phyloP scores from a whole-genome alignment of 2,113 vertebrate species.

The Tragelaphus scriptus region DNA sequence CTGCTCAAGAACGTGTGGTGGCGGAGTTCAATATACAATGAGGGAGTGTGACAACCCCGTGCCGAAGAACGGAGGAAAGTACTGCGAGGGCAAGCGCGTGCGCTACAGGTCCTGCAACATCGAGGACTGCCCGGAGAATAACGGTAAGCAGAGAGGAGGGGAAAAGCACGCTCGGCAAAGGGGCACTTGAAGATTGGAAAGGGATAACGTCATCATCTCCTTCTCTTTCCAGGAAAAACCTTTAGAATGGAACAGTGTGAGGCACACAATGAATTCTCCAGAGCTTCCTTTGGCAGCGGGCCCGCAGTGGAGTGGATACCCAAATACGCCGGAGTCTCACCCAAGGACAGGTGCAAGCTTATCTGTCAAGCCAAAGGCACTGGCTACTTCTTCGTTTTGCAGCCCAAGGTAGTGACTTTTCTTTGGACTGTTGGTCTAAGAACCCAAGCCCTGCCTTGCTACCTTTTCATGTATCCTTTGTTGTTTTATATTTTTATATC shows the following conservation, averaged over 20 bases:
- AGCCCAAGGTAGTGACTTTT: slow-evolving; percentile 89
- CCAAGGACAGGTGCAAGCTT: slow-evolving; percentile 98
- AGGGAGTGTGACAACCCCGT: slow-evolving; percentile 92
- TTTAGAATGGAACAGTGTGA: slow-evolving; percentile 98
- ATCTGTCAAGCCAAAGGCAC: slow-evolving; percentile 95
- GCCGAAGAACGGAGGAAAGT: slow-evolving; percentile 93
- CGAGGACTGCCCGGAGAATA: slow-evolving; percentile 86
- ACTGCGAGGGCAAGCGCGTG: slow-evolving; percentile 96
- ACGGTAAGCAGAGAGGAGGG: slow-evolving; percentile 79
- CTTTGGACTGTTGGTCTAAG: background rate
- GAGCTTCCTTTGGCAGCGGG: slow-evolving; percentile 87
- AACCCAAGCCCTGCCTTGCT: background rate
- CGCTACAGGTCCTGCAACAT: slow-evolving; percentile 95
- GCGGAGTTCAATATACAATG: slow-evolving; percentile 95
- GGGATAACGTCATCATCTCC: fast-evolving
- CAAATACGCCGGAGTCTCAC: slow-evolving; percentile 95
- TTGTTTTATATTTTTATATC: background rate
- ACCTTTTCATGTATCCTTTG: fast-evolving
- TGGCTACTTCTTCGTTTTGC: slow-evolving; percentile 96
- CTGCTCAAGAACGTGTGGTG: slow-evolving; percentile 94
- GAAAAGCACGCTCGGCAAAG: fast-evolving
- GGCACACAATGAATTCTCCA: slow-evolving; percentile 95
- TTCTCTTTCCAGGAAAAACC: slow-evolving; percentile 86
- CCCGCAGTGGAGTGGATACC: slow-evolving; percentile 89
- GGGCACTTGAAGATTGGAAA: background rate